Evolutionary conservation across 2,888 invertebrate species (phyloP).

Genomic region (Clivina fossor): DNA sequence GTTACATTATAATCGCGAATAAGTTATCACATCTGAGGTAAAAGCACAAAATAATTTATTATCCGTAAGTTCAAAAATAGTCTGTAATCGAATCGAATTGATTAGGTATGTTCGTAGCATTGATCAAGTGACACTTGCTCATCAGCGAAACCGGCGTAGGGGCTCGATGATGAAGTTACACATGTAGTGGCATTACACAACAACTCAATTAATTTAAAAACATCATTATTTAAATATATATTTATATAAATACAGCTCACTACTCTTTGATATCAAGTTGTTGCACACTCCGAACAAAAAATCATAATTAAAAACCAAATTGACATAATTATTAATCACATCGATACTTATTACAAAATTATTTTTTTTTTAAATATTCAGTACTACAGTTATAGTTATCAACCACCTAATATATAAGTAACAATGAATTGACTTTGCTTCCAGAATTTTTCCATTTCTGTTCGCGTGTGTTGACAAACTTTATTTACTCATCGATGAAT

Average conservation of each 20-base stretch:
- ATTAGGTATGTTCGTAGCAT: neutral
- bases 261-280: slow-evolving; percentile 16
- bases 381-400: slow-evolving; percentile 29
- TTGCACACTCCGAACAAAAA: slow-evolving; percentile 27
- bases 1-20: too few relatives aligned
- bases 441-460: slow-evolving; percentile 12
- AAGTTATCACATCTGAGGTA: too few relatives aligned
- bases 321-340: slow-evolving; percentile 26
- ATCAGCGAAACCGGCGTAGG: slow-evolving; percentile 22
- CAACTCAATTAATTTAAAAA: neutral
- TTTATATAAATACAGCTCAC: slow-evolving; percentile 9
- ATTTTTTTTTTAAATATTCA: slow-evolving; percentile 27
- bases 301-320: too few relatives aligned
- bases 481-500: slow-evolving; percentile 17
- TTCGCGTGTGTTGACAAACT: slow-evolving; percentile 1
- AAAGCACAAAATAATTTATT: too few relatives aligned
- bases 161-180: slow-evolving; percentile 30
- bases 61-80: too few relatives aligned
- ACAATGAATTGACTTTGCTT: slow-evolving; percentile 34
- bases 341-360: slow-evolving; percentile 30
- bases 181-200: slow-evolving; percentile 15
- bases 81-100: too few relatives aligned
- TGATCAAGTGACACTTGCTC: neutral
- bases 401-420: slow-evolving; percentile 31
- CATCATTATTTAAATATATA: too few relatives aligned